A percentile compares a stretch with the other conserved stretches of the same genome.
phyloP scores from a whole-genome alignment of 92 coral and sea anemone genomes.

The Heteractis magnifica region DNA sequence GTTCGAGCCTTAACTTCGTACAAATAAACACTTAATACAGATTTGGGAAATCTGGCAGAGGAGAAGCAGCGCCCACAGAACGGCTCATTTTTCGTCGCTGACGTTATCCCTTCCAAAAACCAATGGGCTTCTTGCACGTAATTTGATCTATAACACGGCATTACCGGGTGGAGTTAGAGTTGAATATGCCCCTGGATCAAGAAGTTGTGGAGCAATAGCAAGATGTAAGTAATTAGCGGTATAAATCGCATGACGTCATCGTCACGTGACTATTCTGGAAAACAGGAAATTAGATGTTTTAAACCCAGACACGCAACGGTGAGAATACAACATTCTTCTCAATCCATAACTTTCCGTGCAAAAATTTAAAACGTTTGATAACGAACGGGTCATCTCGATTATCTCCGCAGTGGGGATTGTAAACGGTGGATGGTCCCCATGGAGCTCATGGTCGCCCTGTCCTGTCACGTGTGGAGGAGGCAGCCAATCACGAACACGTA shows the following conservation, averaged over 20 bases:
- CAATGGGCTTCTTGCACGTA: slow-evolving; percentile 36
- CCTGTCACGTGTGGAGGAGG: too few relatives aligned
- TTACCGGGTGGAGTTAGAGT: slow-evolving; percentile 27
- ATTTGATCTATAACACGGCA: slow-evolving; percentile 19
- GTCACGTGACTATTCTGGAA: too few relatives aligned
- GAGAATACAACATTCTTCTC: background rate
- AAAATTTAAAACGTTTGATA: too few relatives aligned
- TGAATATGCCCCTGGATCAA: slow-evolving; percentile 8
- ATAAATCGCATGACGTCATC: too few relatives aligned
- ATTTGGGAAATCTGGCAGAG: slow-evolving; percentile 72
- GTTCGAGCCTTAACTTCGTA: background rate
- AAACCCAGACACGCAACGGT: background rate
- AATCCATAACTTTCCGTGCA: too few relatives aligned
- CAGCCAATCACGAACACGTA: too few relatives aligned
- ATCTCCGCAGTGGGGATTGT: background rate
- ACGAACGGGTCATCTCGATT: too few relatives aligned
- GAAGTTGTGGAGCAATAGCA: background rate
- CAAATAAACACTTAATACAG: background rate
- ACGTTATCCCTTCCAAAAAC: slow-evolving; percentile 16
- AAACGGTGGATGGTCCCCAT: slow-evolving; percentile 36
- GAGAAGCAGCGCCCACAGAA: slow-evolving; percentile 32
- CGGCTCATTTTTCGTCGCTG: background rate
- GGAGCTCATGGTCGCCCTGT: too few relatives aligned
- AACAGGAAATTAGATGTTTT: too few relatives aligned
- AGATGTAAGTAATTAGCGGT: background rate